Percentiles rank a stretch among this genome's conserved stretches.
These are phyloP conservation scores for Mnemiopsis leidyi DNA, from an alignment of 37 sponge, comb jelly and placozoan genomes.

Conservation along the genomic window DNA sequence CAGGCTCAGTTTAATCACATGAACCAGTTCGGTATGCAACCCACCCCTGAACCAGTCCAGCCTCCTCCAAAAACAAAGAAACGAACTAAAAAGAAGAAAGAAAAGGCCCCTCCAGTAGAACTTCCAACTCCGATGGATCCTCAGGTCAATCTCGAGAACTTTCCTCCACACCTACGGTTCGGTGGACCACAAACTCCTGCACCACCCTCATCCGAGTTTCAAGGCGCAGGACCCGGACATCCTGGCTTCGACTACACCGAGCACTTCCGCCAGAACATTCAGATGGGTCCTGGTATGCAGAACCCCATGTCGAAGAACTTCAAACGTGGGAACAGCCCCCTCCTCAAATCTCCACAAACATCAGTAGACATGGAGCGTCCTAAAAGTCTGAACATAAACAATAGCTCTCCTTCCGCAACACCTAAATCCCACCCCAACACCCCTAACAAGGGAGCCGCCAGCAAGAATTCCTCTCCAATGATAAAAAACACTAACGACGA, in stretches of 20 bases:
- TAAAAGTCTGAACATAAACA: constrained; percentile 46
- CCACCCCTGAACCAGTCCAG: constrained; percentile 1
- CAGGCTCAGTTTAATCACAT: constrained; percentile 29
- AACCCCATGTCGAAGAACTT: constrained; percentile 51
- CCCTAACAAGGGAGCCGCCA: constrained; percentile 28
- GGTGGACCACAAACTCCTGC: constrained; percentile 7
- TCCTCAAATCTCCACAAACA: constrained; percentile 43
- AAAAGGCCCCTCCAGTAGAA: not conserved
- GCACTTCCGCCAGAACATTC: constrained; percentile 32
- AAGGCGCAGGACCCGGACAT: not conserved
- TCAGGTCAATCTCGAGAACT: constrained; percentile 45
- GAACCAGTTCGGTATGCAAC: constrained; percentile 50
- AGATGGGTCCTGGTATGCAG: constrained; percentile 26
- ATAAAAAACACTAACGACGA: not conserved
- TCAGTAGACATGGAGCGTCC: constrained; percentile 8
- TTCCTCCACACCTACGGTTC: constrained; percentile 46
- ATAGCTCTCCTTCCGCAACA: not conserved
- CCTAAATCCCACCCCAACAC: constrained; percentile 54
- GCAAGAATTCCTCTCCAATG: constrained; percentile 54
- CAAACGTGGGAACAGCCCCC: constrained; percentile 41
- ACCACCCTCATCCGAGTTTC: constrained; percentile 20
- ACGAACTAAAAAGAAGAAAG: constrained; percentile 61
- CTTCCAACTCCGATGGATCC: not conserved
- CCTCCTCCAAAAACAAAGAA: constrained; percentile 62
- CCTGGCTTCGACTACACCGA: constrained; percentile 47